Evolutionary conservation across 2,888 invertebrate species (phyloP), one percentile per base, ranked within the genome.

Genomic region (Dascillus cervinus): DNA sequence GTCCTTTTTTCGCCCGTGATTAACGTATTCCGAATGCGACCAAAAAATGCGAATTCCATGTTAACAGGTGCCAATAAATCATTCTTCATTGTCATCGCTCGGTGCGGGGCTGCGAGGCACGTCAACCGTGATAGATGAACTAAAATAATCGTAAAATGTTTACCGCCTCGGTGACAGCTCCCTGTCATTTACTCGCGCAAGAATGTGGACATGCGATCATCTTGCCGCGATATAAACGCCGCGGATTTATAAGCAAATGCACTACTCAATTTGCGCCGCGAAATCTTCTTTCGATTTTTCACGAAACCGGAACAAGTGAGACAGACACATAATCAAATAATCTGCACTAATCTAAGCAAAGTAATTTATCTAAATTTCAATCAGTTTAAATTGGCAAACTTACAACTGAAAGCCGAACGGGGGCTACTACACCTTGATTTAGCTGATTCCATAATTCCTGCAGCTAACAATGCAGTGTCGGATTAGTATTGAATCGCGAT

Each of bases 401-500:
- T 39, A 29, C 29, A 41, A 29, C 34, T 29, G 25, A 37, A 25
- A 34, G 20, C 29, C 34, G 26, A 20, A 23, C 35, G 32, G 34
- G 25, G 19, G 31, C 26, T 33, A 33, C 21, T 24, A 29, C 33
- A 34, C 37, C 34, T 30, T 37, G 34, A 34, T 31, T 31, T 38
- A 38, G 41, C 44, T 47, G 39, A 47, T 49, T 52, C 50, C 46
- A 49, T 50, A 49, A 52, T 49, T 52, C 46, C 49, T 45, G 44
- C 41, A 46, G 44, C 48, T 52, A 49, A 52, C 50, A 50, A 49
- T 52, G 50, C 50, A 47, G 46, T 43, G 38, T 31, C 31, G 49
- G 50, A 50, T 52, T 52, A 52, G 44, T 45, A 48, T 45, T 43
- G 44, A 41, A 52, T 50, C 51, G 44, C 44, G 53, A 53, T 53